Percentiles rank a stretch among this genome's conserved stretches.
phyloP scores from a whole-genome alignment of 2,797 vertebrate species.

The Helarctos malayanus region DNA sequence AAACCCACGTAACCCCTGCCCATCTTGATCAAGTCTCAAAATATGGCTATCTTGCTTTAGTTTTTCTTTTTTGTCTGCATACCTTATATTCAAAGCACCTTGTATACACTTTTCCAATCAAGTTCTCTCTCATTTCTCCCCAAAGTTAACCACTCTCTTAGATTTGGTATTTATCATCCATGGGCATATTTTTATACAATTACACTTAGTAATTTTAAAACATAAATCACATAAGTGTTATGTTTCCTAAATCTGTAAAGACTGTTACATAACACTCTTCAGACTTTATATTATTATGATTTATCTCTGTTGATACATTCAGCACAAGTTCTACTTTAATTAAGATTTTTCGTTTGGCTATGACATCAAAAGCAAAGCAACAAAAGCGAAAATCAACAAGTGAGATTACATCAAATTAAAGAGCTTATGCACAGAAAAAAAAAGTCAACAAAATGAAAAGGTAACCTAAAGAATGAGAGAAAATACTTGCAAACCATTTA shows the following conservation, averaged over 20 bases:
- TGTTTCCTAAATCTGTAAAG: not conserved
- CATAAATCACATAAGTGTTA: not conserved
- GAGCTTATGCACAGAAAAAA: not conserved
- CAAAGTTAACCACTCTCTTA: not conserved
- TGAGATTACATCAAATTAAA: not conserved
- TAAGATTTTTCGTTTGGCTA: not conserved
- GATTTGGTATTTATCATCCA: not conserved
- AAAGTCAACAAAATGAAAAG: not conserved
- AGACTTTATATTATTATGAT: not conserved
- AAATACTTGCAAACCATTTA: not conserved
- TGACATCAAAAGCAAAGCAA: not conserved
- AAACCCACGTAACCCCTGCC: not conserved
- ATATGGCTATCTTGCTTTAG: not conserved
- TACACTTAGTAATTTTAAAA: conserved; percentile 9
- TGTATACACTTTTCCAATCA: not conserved
- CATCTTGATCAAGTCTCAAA: not conserved
- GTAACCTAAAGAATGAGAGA: not conserved
- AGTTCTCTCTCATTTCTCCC: not conserved
- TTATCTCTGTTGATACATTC: not conserved
- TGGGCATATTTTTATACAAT: not conserved
- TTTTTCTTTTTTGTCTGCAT: not conserved
- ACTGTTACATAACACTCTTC: not conserved
- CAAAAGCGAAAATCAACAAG: not conserved
- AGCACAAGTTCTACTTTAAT: not conserved
- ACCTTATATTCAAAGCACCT: not conserved